Evolutionary conservation across 2,113 vertebrate genomes (phyloP), one percentile per base, ranked within the genome.

Genomic region (Nannobrachium achirus): DNA sequence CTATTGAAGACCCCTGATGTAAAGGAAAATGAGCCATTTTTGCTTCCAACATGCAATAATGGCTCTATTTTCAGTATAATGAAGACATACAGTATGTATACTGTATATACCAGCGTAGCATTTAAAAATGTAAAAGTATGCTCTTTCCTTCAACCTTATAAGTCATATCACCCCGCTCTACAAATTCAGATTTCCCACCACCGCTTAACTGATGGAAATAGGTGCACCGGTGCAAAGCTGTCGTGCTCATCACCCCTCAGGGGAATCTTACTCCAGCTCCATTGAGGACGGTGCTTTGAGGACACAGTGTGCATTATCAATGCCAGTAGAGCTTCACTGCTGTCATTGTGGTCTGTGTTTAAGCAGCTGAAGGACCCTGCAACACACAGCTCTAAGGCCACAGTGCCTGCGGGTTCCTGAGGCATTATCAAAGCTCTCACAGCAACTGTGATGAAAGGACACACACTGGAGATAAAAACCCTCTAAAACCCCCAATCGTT

Each of bases 301-400:
- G 83, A 85, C 71, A 80, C 65, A 59, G 75, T 76, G 79, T 73
- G 82, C 80, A 84, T 89, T 89, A 91, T 89, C 85, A 66, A 66
- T 16, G 20, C 56, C 71, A 63, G 76, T 80, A 83, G 83, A 80
- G 79, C 61, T 8, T 70, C 63, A 74, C 74, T 72, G 56, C 78
- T 74, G 82, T 79, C 87, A 76, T 42, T 13, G 18, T 8, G 61
- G 75, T 64, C 48, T 40, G 7, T 76, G 75, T 79, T 86, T 85
- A 63, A 78, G 73, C 63, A 76, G 67, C 73, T 69, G 80, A 63
- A 76, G 64, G 74, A 80, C 72, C 75, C 75, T 85, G 85, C n/a
- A n/a, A n/a, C n/a, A 81, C 80, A 73, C 73, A 80, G 63, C 76
- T 79, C 4, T 1, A 62, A 79, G 71, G 79, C 75, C 76, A 60